phyloP scores from a whole-genome alignment of 2,888 invertebrate species.

The Drosophila nigricruria region DNA sequence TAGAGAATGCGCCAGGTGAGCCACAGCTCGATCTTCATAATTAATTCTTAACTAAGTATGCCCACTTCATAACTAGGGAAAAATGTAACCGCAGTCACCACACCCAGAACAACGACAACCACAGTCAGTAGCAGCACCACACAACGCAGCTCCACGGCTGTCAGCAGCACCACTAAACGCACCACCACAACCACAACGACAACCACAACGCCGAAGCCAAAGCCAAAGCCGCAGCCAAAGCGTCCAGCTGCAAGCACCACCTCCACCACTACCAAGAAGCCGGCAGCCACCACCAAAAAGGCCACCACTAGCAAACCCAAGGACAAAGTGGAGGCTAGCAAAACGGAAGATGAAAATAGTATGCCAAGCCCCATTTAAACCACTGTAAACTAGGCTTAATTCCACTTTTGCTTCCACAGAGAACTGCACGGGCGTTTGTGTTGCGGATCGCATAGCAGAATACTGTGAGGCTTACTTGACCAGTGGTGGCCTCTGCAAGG shows the following conservation, averaged over 20 bases:
- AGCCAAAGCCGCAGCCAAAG: conserved; percentile 72
- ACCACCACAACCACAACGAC: conserved; percentile 74
- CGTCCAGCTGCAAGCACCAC: conserved; percentile 74
- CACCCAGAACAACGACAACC: conserved; percentile 54
- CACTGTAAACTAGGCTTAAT: neutral
- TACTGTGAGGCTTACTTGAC: conserved; percentile 95
- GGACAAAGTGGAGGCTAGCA: conserved; percentile 63
- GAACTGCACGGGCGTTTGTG: conserved; percentile 92
- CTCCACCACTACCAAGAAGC: conserved; percentile 67
- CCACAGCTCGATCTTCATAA: neutral
- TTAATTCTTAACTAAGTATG: neutral
- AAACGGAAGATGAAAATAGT: conserved; percentile 75
- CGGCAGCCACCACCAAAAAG: conserved; percentile 75
- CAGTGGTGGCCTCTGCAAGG: conserved; percentile 90
- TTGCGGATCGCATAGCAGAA: conserved; percentile 91
- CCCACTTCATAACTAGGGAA: conserved; percentile 83
- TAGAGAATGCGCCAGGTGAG: conserved; percentile 89
- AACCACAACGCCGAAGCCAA: conserved; percentile 67
- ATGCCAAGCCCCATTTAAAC: conserved; percentile 4
- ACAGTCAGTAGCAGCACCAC: conserved; percentile 56
- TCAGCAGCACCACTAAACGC: conserved; percentile 78
- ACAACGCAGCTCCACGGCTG: conserved; percentile 59
- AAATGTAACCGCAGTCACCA: conserved; percentile 72
- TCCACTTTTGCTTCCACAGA: conserved; percentile 38
- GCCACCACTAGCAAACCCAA: conserved; percentile 62